Conservation (phyloP, 2,888 invertebrate species). For the Sabellastarte sp. region DNA sequence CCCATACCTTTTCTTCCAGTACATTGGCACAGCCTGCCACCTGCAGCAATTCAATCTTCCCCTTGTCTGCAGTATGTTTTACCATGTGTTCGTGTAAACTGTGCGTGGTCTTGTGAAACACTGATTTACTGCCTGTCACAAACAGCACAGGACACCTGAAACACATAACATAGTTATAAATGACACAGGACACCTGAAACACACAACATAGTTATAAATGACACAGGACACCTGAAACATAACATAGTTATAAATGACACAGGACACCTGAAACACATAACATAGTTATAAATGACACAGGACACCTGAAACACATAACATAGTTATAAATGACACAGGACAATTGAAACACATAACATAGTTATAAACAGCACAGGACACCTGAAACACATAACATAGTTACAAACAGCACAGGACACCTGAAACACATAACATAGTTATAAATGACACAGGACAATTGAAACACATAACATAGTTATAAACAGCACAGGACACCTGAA, state of each 20-base stretch:
- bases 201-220: no score
- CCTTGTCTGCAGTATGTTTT: constrained; percentile 66
- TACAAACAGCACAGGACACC: no score
- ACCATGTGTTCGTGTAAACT: constrained; percentile 45
- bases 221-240: background rate
- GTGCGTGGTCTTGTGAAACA: constrained; percentile 76
- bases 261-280: background rate
- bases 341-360: background rate
- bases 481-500: no score
- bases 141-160: constrained; percentile 64
- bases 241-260: background rate
- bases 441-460: no score
- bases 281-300: background rate
- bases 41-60: constrained; percentile 79
- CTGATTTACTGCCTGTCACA: constrained; percentile 67
- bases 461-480: no score
- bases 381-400: no score
- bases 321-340: background rate
- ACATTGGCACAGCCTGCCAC: constrained; percentile 86
- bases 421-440: no score
- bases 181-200: background rate
- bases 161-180: no score
- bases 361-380: background rate
- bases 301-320: background rate
- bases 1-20: constrained; percentile 80